phyloP scores from a whole-genome alignment of 2,113 vertebrate genomes.

The Sprattus sprattus region DNA sequence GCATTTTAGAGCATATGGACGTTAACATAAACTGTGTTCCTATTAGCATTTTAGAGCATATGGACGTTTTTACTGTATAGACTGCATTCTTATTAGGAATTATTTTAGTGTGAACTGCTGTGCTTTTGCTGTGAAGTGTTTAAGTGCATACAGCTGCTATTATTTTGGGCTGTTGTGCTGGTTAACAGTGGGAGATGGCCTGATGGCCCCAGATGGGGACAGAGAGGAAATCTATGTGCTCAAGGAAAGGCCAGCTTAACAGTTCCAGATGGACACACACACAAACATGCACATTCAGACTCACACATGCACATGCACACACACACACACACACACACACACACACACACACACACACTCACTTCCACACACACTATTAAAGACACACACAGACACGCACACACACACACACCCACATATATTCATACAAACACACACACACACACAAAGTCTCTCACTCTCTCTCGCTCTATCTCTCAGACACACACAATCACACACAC shows the following conservation, averaged over 20 bases:
- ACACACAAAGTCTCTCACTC: background rate
- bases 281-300: background rate
- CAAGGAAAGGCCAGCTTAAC: background rate
- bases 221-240: background rate
- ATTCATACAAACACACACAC: background rate
- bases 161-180: background rate
- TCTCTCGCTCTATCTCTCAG: too few relatives aligned
- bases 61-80: too few relatives aligned
- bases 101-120: background rate
- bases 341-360: background rate
- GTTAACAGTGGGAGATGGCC: background rate
- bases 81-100: too few relatives aligned
- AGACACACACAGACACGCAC: background rate
- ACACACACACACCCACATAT: background rate
- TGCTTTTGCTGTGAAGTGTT: background rate
- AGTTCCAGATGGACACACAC: background rate
- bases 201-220: background rate
- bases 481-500: too few relatives aligned
- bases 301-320: background rate
- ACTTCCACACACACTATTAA: background rate
- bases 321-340: conserved; percentile 5
- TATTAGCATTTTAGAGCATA: too few relatives aligned
- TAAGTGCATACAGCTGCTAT: too few relatives aligned
- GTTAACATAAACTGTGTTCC: too few relatives aligned
- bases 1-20: too few relatives aligned